A percentile compares a stretch with the other conserved stretches of the same genome.
Conservation (phyloP, 2,113 vertebrate species). For the Zosterops lateralis region DNA sequence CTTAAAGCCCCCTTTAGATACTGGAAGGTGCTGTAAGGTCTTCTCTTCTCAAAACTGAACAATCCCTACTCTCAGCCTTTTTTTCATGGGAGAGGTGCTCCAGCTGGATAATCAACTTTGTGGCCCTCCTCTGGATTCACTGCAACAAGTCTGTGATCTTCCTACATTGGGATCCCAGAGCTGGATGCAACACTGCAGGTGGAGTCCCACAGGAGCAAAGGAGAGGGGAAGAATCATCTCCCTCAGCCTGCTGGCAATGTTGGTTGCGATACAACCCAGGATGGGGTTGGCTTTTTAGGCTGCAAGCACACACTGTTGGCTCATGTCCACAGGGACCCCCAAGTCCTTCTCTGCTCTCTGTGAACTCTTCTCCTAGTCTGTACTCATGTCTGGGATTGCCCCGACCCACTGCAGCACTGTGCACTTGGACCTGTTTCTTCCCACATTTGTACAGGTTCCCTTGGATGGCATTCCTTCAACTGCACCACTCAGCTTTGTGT, state of each 20-base stretch:
- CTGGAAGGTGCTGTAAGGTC: not conserved
- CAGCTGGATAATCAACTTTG: fast-evolving
- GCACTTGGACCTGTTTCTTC: not conserved
- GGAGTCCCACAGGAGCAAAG: not conserved
- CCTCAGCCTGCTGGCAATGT: not conserved
- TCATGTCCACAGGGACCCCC: fast-evolving
- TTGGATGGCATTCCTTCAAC: not conserved
- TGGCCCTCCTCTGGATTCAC: not conserved
- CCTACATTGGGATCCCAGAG: not conserved
- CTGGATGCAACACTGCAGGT: not conserved
- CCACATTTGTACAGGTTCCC: not conserved
- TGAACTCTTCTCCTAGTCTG: no score
- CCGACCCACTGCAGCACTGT: fast-evolving
- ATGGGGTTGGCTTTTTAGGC: not conserved
- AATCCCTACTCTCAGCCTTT: not conserved
- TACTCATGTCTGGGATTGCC: not conserved
- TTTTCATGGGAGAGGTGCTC: not conserved
- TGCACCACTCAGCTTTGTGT: not conserved
- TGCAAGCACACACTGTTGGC: not conserved
- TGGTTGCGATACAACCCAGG: not conserved
- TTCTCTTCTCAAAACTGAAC: not conserved
- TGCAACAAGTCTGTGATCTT: not conserved
- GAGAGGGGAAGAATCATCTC: not conserved
- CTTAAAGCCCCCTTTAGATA: not conserved
- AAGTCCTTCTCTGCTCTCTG: not conserved